A percentile compares a stretch with the other conserved stretches of the same genome.
Evolutionary conservation across 2,113 vertebrate species (phyloP).

Genomic region (Entosphenus tridentatus): DNA sequence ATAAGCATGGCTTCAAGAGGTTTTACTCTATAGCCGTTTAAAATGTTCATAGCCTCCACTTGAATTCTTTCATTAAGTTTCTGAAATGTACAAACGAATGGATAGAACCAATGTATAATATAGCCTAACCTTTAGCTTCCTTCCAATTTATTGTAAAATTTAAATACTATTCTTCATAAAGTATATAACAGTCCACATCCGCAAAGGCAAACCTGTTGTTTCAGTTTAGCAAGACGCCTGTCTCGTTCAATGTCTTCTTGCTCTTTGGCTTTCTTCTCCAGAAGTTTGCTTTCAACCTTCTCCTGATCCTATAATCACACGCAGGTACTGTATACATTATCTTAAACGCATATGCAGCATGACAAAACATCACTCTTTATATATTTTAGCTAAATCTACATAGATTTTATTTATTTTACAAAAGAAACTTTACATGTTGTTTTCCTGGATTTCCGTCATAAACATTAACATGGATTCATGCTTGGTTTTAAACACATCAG

Average conservation of each 20-base stretch:
- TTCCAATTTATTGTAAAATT: no score
- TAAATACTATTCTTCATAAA: no score
- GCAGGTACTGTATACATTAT: not conserved
- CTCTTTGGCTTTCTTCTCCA: constrained; percentile 33
- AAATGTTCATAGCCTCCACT: no score
- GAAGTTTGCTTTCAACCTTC: constrained; percentile 33
- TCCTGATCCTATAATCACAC: constrained; percentile 32
- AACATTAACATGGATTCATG: not conserved
- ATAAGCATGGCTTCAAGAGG: no score
- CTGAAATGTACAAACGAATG: no score
- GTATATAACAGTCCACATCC: no score
- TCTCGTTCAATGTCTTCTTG: constrained; percentile 30
- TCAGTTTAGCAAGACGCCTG: constrained; percentile 32
- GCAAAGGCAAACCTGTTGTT: constrained; percentile 32
- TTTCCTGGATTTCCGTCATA: not conserved
- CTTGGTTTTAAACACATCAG: not conserved
- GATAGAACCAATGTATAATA: no score
- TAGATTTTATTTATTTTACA: not conserved
- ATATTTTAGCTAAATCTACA: not conserved
- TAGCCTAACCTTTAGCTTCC: no score
- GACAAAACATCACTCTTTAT: not conserved
- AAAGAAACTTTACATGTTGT: not conserved
- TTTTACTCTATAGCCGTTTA: no score
- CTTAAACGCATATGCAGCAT: no score
- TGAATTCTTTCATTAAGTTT: no score